Percentiles rank a stretch among this genome's conserved stretches.
Conservation (phyloP, 2,113 vertebrate species). For the Hypocryptadius cinnamomeus region DNA sequence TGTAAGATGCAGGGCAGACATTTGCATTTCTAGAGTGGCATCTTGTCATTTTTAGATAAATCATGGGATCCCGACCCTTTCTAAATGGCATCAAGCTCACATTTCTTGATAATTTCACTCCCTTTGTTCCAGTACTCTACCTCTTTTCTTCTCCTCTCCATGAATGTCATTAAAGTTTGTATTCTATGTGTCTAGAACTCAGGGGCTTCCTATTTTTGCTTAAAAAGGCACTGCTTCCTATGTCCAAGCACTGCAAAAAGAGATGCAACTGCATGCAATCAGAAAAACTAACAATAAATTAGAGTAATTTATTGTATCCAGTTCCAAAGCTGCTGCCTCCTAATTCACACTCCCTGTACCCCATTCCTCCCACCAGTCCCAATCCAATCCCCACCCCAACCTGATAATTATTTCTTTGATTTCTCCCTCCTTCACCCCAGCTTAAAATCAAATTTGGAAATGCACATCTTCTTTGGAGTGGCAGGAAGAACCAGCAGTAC, state of each 20-base stretch:
- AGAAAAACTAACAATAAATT: not conserved
- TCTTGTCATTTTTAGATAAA: constrained; percentile 24
- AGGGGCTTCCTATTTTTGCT: not conserved
- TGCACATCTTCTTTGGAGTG: not conserved
- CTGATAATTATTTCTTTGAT: not conserved
- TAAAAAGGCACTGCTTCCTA: not conserved
- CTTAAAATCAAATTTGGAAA: not conserved
- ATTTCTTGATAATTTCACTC: not conserved
- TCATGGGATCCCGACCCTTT: not conserved
- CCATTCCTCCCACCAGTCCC: not conserved
- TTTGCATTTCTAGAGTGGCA: constrained; percentile 49
- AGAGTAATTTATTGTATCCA: not conserved
- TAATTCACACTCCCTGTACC: not conserved
- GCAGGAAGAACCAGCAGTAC: not conserved
- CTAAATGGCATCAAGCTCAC: not conserved
- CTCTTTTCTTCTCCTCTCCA: not conserved
- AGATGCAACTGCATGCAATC: not conserved
- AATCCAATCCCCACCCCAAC: not conserved
- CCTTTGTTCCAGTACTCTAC: constrained; percentile 12
- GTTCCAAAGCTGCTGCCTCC: not conserved
- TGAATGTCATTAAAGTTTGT: constrained; percentile 13
- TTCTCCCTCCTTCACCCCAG: not conserved
- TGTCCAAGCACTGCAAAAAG: not conserved
- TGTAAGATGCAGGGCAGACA: not conserved
- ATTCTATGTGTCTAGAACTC: not conserved